A percentile compares a stretch with the other conserved stretches of the same genome.
Conservation (phyloP, 2,797 vertebrate genomes). For the Pseudochaenichthys georgianus region DNA sequence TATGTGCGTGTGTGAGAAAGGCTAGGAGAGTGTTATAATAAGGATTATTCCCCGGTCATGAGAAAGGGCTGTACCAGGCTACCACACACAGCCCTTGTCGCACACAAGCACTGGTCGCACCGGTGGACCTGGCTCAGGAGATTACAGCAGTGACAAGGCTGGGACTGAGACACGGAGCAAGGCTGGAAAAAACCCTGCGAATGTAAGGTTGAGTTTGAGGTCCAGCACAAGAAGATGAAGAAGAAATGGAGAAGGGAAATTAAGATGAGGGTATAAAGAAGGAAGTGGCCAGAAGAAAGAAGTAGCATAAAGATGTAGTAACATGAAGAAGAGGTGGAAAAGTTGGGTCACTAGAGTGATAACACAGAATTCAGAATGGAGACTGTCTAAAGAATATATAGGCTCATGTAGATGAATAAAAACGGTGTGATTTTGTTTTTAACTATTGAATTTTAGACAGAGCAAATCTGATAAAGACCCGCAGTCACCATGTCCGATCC, state of each 20-base stretch:
- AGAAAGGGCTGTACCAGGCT: constrained; percentile 90
- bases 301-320: background rate
- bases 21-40: constrained; percentile 77
- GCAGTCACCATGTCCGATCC: background rate
- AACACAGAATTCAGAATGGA: background rate
- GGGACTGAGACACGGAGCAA: constrained; percentile 48
- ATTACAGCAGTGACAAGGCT: constrained; percentile 79
- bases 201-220: constrained; percentile 23
- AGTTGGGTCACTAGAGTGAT: background rate
- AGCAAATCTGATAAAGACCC: background rate
- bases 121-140: constrained; percentile 79
- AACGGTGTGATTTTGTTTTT: background rate
- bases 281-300: background rate
- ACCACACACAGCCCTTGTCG: constrained; percentile 86
- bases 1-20: constrained; percentile 67
- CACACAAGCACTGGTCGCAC: constrained; percentile 83
- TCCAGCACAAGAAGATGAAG: background rate
- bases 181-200: constrained; percentile 2
- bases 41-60: constrained; percentile 89
- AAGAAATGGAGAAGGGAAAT: background rate
- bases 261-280: background rate
- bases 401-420: background rate
- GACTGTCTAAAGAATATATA: background rate
- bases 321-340: background rate
- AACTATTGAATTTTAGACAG: background rate